Conservation (phyloP, 1,140 invertebrate species). For the Lepidurus arcticus region DNA sequence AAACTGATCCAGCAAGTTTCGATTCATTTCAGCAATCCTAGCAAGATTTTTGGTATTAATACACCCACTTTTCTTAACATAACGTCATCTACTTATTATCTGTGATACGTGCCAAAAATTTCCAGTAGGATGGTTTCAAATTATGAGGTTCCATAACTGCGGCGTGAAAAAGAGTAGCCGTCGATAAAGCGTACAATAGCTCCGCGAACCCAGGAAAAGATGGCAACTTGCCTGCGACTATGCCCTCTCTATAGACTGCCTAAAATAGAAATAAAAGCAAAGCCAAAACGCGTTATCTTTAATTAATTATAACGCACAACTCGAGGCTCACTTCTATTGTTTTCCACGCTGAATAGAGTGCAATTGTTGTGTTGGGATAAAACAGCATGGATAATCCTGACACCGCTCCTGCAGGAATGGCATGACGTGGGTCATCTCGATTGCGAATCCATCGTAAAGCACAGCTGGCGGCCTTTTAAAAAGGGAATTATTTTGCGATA, state of each 20-base stretch:
- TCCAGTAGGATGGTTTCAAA: constrained; percentile 74
- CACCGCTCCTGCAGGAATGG: constrained; percentile 56
- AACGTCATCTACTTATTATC: constrained; percentile 55
- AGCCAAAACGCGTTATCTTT: constrained; percentile 19
- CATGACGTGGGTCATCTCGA: constrained; percentile 24
- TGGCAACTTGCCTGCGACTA: constrained; percentile 53
- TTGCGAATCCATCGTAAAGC: constrained; percentile 30
- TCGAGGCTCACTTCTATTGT: constrained; percentile 52
- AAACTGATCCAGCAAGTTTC: constrained; percentile 53
- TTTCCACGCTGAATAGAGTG: constrained; percentile 67
- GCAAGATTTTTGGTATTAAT: constrained; percentile 42
- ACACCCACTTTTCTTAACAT: not conserved
- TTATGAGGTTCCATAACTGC: constrained; percentile 72
- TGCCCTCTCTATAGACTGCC: constrained; percentile 56
- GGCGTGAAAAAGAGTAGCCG: constrained; percentile 70
- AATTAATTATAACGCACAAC: constrained; percentile 19
- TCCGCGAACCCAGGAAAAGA: constrained; percentile 57
- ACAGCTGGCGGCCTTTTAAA: constrained; percentile 32
- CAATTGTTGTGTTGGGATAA: constrained; percentile 61
- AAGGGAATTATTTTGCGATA: not conserved
- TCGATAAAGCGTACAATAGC: constrained; percentile 70
- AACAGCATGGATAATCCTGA: constrained; percentile 50
- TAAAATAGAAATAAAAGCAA: constrained; percentile 43
- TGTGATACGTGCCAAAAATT: constrained; percentile 68
- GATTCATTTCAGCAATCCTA: constrained; percentile 53